Evolutionary conservation across 2,888 invertebrate genomes (phyloP).

Genomic region (Pandemis heparana): DNA sequence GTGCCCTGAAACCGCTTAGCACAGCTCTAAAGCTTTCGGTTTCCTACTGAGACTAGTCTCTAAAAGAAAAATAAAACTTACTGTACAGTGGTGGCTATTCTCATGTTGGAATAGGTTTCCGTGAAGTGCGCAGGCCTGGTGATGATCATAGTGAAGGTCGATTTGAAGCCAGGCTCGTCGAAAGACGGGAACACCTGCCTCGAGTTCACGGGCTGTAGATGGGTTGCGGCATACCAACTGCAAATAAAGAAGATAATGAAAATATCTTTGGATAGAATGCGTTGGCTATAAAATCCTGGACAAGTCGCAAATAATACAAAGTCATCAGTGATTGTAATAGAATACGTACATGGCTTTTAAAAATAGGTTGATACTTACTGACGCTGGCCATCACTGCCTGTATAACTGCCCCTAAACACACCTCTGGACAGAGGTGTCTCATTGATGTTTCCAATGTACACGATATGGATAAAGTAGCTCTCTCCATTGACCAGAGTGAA

Average conservation of each 20-base stretch:
- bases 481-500: conserved; percentile 55
- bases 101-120: conserved; percentile 75
- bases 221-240: conserved; percentile 92
- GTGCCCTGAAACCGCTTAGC: too few relatives aligned
- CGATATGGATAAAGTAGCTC: conserved; percentile 60
- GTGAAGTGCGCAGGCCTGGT: conserved; percentile 67
- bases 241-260: conserved; percentile 44
- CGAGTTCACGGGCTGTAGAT: conserved; percentile 92
- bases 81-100: conserved; percentile 51
- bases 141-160: conserved; percentile 85
- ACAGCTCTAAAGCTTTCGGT: too few relatives aligned
- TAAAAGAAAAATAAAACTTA: conserved; percentile 51
- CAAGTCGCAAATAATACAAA: too few relatives aligned
- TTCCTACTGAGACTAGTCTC: too few relatives aligned
- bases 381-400: conserved; percentile 56
- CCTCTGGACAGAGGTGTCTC: conserved; percentile 77
- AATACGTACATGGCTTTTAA: neutral
- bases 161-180: conserved; percentile 90
- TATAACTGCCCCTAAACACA: conserved; percentile 75
- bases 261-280: neutral
- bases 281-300: too few relatives aligned
- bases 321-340: too few relatives aligned
- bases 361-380: conserved; percentile 61
- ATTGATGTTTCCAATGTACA: conserved; percentile 76
- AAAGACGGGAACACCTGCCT: conserved; percentile 93